Evolutionary conservation across 2,888 invertebrate species (phyloP).

Genomic region (Lathronympha strigana): DNA sequence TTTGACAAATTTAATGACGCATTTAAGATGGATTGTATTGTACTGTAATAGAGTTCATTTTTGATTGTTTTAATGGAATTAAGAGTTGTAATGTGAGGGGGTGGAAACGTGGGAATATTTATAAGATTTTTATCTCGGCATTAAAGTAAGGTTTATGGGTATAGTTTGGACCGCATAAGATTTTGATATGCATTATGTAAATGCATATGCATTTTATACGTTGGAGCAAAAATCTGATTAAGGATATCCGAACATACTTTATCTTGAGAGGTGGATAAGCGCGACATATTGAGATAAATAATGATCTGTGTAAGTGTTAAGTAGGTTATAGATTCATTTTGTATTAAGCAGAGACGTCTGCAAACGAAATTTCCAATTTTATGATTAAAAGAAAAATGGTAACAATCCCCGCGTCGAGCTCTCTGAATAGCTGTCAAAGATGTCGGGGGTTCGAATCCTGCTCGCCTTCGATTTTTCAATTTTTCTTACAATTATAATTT

Average conservation of each 20-base stretch:
- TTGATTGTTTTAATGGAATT: background rate
- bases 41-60: background rate
- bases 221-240: slow-evolving; percentile 48
- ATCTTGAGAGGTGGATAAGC: background rate
- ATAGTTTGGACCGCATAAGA: slow-evolving; percentile 27
- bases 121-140: slow-evolving; percentile 42
- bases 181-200: slow-evolving; percentile 24
- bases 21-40: background rate
- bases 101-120: slow-evolving; percentile 42
- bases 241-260: slow-evolving; percentile 13
- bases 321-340: no score
- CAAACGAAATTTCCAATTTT: no score
- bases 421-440: no score
- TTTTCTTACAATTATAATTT: no score
- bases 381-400: no score
- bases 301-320: background rate
- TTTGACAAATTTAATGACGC: background rate
- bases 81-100: slow-evolving; percentile 12
- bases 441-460: no score
- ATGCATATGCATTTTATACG: slow-evolving; percentile 8
- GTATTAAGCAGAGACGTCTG: no score
- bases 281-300: background rate
- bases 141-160: slow-evolving; percentile 37
- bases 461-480: no score
- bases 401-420: no score